Base-by-base conservation (phyloP, 2,888 invertebrate species). In the Nomada flava region DNA sequence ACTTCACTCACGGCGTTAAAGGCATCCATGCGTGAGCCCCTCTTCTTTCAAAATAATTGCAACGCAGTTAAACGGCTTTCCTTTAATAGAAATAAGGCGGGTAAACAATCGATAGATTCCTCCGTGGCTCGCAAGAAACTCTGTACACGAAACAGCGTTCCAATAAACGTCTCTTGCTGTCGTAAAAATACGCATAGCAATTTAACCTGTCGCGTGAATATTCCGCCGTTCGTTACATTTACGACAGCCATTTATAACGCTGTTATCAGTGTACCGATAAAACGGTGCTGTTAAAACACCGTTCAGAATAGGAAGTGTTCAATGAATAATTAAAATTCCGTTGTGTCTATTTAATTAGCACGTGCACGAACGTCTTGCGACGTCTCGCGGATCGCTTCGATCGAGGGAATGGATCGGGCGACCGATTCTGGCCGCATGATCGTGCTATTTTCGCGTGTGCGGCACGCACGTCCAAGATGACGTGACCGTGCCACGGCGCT, bases 401-500 rank as follows among this genome's bases (percentile, higher is more conserved):
- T 36, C 36, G 36, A 36, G 36, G 29, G 53, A 29, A 57, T 18
- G 59, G n/a, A 62, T 71, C 79, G 77, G 42, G 76, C 70, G 74
- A 76, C 68, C 71, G 59, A 83, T 83, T 82, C 76, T 57, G 75
- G 11, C 9, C 63, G 79, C 82, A 79, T 67, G 72, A 82, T 84
- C 79, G 69, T 55, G 78, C 79, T 82, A 82, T 84, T 84, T 82
- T 78, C 68, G 77, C 73, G 70, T 60, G 76, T 73, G 52, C 62
- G 55, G 57, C 73, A 76, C 84, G 84, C 72, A 71, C 67, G 72
- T 78, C 55, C 63, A 70, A 64, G 67, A 64, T 86, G 79, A 84
- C 86, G 85, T 76, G 86, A 84, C 71, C 68, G 76, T 82, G 82
- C 78, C 86, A 77, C 72, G 74, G 63, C 15, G 53, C 36, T 74